Conservation (phyloP, 2,113 vertebrate species). For the Hemiscyllium ocellatum region DNA sequence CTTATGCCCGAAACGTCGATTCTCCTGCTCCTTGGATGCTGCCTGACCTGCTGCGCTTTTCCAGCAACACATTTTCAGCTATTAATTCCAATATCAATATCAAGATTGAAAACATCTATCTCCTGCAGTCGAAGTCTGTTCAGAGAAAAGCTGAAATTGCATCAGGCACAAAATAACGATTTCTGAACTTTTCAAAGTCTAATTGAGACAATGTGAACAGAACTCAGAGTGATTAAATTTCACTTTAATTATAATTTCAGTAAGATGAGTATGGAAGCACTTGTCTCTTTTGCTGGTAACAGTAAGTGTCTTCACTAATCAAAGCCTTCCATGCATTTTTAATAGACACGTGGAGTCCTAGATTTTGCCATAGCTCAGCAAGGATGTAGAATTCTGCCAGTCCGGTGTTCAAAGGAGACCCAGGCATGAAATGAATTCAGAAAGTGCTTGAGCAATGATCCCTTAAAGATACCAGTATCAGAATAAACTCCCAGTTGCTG, state of each 20-base stretch:
- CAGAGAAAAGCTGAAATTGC: background rate
- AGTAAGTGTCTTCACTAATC: background rate
- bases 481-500: background rate
- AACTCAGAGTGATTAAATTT: background rate
- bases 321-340: background rate
- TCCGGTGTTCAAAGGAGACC: background rate
- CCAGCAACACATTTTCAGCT: background rate
- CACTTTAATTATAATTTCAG: background rate
- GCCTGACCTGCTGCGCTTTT: no score
- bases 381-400: background rate
- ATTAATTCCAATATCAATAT: background rate
- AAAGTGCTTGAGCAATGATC: background rate
- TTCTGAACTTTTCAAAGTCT: constrained; percentile 9
- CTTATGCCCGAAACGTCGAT: no score
- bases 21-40: no score
- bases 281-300: background rate
- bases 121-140: background rate
- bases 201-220: background rate
- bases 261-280: background rate
- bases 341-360: background rate
- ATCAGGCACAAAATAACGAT: background rate
- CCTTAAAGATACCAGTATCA: background rate
- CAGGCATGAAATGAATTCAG: background rate
- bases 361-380: background rate
- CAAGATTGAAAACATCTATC: background rate